A percentile compares a stretch with the other conserved stretches of the same genome.
phyloP scores from a whole-genome alignment of 2,888 invertebrate species.

The Syrista parreyssii region DNA sequence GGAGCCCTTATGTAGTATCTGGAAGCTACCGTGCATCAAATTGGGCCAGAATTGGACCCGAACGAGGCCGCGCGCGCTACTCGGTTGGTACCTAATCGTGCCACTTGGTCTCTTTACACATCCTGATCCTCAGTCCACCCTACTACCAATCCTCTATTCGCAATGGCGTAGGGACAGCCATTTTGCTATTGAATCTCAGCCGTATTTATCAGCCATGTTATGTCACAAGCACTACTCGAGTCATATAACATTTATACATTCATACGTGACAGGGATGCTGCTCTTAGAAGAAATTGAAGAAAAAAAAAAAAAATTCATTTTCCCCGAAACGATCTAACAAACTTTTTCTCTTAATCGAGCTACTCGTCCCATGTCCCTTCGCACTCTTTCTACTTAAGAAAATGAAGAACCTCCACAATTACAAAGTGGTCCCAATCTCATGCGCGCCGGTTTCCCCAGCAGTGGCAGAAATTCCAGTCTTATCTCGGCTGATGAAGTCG shows the following conservation, averaged over 20 bases:
- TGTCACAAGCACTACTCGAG: background rate
- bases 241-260: background rate
- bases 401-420: slow-evolving; percentile 33
- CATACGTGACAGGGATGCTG: background rate
- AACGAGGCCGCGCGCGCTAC: slow-evolving; percentile 15
- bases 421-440: slow-evolving; percentile 2
- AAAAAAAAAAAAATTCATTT: background rate
- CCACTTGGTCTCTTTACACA: slow-evolving; percentile 7
- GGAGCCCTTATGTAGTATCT: slow-evolving; percentile 41
- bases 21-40: slow-evolving; percentile 58
- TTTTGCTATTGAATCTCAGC: background rate
- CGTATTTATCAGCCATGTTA: background rate
- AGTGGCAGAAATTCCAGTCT: slow-evolving; percentile 59
- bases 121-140: background rate
- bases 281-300: background rate
- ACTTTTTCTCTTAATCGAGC: background rate
- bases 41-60: slow-evolving; percentile 51
- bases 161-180: slow-evolving; percentile 8
- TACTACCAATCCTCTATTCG: background rate
- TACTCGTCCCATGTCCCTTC: background rate
- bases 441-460: slow-evolving; percentile 28
- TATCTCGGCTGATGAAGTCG: slow-evolving; percentile 66
- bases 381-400: slow-evolving; percentile 9
- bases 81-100: slow-evolving; percentile 5
- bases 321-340: background rate